Base-by-base conservation (phyloP, 2,113 vertebrate species). In the Smithornis capensis region DNA sequence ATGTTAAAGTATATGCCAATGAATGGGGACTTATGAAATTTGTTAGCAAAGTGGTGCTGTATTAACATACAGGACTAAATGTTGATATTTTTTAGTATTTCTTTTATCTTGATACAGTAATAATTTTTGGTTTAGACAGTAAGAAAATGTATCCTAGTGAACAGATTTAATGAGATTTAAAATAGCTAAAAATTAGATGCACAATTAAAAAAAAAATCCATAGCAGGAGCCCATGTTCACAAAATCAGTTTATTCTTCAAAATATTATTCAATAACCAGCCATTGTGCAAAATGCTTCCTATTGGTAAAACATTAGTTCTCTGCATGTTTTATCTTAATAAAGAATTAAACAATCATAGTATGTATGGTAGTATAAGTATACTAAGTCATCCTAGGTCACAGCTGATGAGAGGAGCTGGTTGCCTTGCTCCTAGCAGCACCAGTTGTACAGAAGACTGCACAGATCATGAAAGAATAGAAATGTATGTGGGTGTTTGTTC, bases 391-490 rank as follows among this genome's bases (percentile, higher is more conserved):
- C 55, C 68, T 38, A 37, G 75, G 75, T 74, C 38, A 33, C 90
- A 74, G 87, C 71, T 70, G 56, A 67, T 81, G 17, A 40, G 35
- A 42, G 71, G 68, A 92, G 69, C 49, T 93, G 73, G 22, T 87
- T 94, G 68, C 73, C 44, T 64, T 35, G 57, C 77, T 92, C 45
- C 40, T 56, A 57, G 60, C 80, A 89, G 88, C 76, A 78, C 79
- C 47, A 15, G 44, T 94, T 89, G 45, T 56, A 31, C 65, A 71
- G 80, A 92, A 96, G 45, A 81, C 64, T 90, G 83, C 90, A 81
- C 82, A 95, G 82, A 74, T 83, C 78, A 70, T 0, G 74, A 86
- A 93, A 95, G 86, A 94, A 93, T 95, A 92, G 91, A 96, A 96
- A 44, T 0, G 0, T 49, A 57, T 76, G 91, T 96, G 87, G 92